phyloP scores from a whole-genome alignment of 2,888 invertebrate genomes.

The Yponomeuta sedellus region DNA sequence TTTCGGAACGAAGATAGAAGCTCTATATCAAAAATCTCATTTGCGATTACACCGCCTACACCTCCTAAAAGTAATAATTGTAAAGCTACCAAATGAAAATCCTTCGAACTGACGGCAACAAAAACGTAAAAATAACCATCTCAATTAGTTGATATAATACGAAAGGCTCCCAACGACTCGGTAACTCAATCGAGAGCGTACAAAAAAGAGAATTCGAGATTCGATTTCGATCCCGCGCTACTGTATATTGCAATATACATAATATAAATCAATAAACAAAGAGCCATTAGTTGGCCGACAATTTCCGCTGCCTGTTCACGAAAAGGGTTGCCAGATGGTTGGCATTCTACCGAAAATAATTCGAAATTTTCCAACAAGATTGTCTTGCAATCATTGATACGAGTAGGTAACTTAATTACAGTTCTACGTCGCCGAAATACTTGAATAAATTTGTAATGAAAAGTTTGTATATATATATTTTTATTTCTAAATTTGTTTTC shows the following conservation, averaged over 20 bases:
- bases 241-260: constrained; percentile 64
- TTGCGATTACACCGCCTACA: constrained; percentile 46
- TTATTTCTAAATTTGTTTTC: no score
- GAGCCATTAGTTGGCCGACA: constrained; percentile 72
- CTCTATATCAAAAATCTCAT: constrained; percentile 35
- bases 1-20: neutral
- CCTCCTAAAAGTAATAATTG: constrained; percentile 48
- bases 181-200: constrained; percentile 53
- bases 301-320: constrained; percentile 74
- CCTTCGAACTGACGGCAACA: constrained; percentile 14
- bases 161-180: constrained; percentile 16
- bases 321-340: constrained; percentile 22
- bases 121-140: neutral
- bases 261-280: constrained; percentile 73
- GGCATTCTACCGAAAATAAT: no score
- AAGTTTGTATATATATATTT: no score
- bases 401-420: no score
- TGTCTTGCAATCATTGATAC: no score
- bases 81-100: constrained; percentile 42
- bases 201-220: constrained; percentile 48
- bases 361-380: no score
- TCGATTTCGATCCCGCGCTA: constrained; percentile 56
- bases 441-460: no score
- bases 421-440: no score
- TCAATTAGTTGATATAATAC: constrained; percentile 4